phyloP scores from a whole-genome alignment of 2,113 vertebrate genomes.

The Mesitornis unicolor region DNA sequence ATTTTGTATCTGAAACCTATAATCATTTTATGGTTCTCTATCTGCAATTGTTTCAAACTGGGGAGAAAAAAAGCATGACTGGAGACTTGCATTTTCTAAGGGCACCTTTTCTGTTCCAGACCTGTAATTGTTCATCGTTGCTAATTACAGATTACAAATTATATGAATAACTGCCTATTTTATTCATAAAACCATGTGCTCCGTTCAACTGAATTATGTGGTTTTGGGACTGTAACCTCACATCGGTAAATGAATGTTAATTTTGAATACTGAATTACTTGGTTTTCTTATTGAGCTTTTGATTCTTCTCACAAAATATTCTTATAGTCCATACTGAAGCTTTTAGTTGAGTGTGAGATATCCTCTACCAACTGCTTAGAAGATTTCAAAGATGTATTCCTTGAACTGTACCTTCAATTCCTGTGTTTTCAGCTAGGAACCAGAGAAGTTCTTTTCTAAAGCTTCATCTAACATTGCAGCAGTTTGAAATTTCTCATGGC shows the following conservation, averaged over 20 bases:
- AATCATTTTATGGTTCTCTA: background rate
- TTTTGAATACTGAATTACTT: background rate
- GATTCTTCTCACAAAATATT: background rate
- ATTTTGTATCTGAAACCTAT: background rate
- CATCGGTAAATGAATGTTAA: background rate
- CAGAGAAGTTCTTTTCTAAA: background rate
- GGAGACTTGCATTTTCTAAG: background rate
- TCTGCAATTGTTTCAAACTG: background rate
- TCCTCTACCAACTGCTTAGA: background rate
- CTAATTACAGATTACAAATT: conserved; percentile 18
- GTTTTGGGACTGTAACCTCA: background rate
- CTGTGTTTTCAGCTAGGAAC: background rate
- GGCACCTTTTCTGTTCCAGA: conserved; percentile 3
- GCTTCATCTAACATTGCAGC: background rate
- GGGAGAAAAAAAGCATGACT: background rate
- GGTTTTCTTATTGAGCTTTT: background rate
- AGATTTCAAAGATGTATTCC: background rate
- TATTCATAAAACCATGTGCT: background rate
- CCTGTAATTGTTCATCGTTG: conserved; percentile 18
- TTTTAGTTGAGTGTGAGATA: background rate
- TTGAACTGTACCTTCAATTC: background rate
- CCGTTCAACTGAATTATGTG: background rate
- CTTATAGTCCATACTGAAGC: background rate
- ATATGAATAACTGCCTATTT: background rate
- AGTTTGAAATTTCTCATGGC: background rate